Percentiles rank a stretch among this genome's conserved stretches.
These are phyloP conservation scores for Halcyon smyrnensis DNA, from an alignment of 2,797 vertebrate genomes.

Conservation along the genomic window DNA sequence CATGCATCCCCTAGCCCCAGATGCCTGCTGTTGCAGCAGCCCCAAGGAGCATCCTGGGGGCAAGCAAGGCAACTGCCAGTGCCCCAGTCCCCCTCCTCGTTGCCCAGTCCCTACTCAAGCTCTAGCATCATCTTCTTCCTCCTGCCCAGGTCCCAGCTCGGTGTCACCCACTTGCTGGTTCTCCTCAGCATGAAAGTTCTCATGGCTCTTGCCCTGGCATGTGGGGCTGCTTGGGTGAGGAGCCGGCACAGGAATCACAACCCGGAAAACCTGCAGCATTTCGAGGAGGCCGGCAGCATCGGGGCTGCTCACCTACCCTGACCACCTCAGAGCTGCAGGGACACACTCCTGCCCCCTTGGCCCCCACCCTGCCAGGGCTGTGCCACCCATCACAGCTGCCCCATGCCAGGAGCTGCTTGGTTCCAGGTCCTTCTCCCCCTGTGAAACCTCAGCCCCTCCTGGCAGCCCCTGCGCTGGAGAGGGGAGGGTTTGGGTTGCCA, in stretches of 20 bases:
- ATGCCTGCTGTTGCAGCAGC: neutral
- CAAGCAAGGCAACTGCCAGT: neutral
- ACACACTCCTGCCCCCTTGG: fast-evolving
- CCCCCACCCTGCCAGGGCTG: fast-evolving
- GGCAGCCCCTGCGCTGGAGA: fast-evolving
- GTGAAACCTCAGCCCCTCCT: neutral
- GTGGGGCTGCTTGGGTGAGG: neutral
- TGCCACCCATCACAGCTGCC: fast-evolving
- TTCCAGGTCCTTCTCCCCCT: fast-evolving
- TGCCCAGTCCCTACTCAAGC: neutral
- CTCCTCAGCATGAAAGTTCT: neutral
- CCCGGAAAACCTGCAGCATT: neutral
- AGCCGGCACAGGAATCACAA: fast-evolving
- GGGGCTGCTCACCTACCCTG: fast-evolving
- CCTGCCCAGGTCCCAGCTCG: neutral
- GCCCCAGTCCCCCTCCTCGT: neutral
- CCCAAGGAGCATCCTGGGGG: neutral
- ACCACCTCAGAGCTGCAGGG: neutral
- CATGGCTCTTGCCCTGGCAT: fast-evolving
- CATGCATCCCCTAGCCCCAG: neutral
- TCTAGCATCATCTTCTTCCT: neutral
- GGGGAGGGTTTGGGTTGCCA: neutral
- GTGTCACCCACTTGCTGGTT: neutral
- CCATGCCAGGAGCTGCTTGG: fast-evolving
- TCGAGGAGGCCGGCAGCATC: fast-evolving